A percentile compares a stretch with the other conserved stretches of the same genome.
phyloP scores from a whole-genome alignment of 2,888 invertebrate species.

The Hirtodrosophila alboralis region DNA sequence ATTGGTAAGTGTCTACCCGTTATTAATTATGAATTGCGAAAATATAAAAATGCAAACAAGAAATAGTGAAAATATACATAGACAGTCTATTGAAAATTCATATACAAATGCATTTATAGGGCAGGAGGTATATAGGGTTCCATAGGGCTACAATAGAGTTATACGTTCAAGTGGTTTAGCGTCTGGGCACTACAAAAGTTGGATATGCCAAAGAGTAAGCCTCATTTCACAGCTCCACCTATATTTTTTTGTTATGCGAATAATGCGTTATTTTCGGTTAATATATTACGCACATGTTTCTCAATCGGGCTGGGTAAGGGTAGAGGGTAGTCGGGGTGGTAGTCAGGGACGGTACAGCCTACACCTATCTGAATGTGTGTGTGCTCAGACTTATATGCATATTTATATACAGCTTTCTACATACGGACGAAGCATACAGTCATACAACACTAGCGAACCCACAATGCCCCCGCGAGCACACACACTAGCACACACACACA shows the following conservation, averaged over 20 bases:
- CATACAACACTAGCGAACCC: slow-evolving; percentile 57
- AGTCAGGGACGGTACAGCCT: slow-evolving; percentile 34
- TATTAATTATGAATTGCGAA: slow-evolving; percentile 59
- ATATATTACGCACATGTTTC: slow-evolving; percentile 73
- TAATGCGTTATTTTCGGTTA: slow-evolving; percentile 68
- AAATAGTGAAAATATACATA: slow-evolving; percentile 19
- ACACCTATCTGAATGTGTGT: slow-evolving; percentile 35
- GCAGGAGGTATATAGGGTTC: no score
- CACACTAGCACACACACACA: slow-evolving; percentile 5
- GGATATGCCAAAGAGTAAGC: slow-evolving; percentile 54
- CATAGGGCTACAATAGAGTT: no score
- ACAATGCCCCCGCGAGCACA: slow-evolving; percentile 16
- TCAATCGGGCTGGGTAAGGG: background rate
- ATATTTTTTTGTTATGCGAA: slow-evolving; percentile 24
- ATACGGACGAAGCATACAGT: slow-evolving; percentile 12
- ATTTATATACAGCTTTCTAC: slow-evolving; percentile 22
- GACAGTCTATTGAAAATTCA: slow-evolving; percentile 24
- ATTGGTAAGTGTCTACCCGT: slow-evolving; percentile 44
- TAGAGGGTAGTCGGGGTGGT: background rate
- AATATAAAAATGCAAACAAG: slow-evolving; percentile 13
- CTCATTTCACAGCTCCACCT: slow-evolving; percentile 66
- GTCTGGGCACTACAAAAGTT: background rate
- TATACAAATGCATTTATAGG: slow-evolving; percentile 4
- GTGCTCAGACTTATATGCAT: slow-evolving; percentile 7
- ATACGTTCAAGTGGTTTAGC: no score